Percentiles rank a stretch among this genome's conserved stretches.
phyloP scores from a whole-genome alignment of 2,113 vertebrate species.

The Mungos mungo region DNA sequence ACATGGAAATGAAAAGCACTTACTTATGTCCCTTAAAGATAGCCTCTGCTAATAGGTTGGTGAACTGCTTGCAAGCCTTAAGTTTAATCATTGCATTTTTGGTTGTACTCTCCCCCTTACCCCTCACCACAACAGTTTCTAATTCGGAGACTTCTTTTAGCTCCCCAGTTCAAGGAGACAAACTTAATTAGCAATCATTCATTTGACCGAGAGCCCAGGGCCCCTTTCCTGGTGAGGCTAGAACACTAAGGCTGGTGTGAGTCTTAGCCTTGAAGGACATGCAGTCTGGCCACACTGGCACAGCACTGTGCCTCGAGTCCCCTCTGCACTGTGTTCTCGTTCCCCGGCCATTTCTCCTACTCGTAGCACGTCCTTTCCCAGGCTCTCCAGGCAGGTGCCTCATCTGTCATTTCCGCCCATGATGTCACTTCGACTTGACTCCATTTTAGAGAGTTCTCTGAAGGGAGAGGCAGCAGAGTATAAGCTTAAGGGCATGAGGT shows the following conservation, averaged over 20 bases:
- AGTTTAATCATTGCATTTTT: neutral
- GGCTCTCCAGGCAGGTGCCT: neutral
- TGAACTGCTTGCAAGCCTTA: neutral
- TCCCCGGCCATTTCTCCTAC: neutral
- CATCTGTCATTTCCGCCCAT: neutral
- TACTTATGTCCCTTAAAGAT: neutral
- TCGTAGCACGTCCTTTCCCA: neutral
- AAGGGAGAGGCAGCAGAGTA: neutral
- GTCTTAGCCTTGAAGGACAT: neutral
- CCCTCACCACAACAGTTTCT: neutral
- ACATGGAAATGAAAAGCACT: neutral
- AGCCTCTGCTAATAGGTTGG: neutral
- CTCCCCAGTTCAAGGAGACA: neutral
- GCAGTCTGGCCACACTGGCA: neutral
- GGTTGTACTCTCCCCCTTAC: neutral
- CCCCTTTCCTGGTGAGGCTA: neutral
- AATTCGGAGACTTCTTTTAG: conserved; percentile 12
- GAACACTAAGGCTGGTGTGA: neutral
- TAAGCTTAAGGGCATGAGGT: neutral
- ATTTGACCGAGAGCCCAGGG: neutral
- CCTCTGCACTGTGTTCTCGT: neutral
- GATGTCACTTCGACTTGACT: neutral
- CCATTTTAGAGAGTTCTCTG: neutral
- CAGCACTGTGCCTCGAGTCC: neutral
- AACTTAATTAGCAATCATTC: neutral